phyloP scores from a whole-genome alignment of 37 sponge, comb jelly and placozoan genomes.

The Chondrilla cf. caribensis region DNA sequence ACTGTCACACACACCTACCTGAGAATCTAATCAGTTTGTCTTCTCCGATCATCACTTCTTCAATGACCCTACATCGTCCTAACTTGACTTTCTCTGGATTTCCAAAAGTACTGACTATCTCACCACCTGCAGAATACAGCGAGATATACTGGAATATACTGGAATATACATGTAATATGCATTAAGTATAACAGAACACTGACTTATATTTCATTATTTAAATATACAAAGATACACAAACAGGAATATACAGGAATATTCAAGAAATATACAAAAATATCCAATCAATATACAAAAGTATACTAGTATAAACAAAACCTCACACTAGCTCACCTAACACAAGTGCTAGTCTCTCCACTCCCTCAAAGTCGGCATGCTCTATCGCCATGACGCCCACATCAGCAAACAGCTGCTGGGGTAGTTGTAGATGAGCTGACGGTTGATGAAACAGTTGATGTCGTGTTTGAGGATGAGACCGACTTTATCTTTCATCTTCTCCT shows the following conservation, averaged over 20 bases:
- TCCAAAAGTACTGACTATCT: constrained; percentile 96
- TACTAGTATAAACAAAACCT: no score
- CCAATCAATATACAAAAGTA: no score
- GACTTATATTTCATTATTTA: not conserved
- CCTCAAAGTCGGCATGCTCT: constrained; percentile 99
- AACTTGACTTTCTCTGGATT: constrained; percentile 90
- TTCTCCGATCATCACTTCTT: constrained; percentile 98
- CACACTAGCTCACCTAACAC: constrained; percentile 74
- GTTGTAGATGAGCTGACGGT: constrained; percentile 98
- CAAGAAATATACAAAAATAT: no score
- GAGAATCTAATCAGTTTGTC: constrained; percentile 77
- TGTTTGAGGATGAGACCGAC: constrained; percentile 92
- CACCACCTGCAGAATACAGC: constrained; percentile 58
- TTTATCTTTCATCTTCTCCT: constrained; percentile 98
- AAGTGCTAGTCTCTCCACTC: constrained; percentile 87
- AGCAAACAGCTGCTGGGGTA: constrained; percentile 99
- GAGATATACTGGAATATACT: no score
- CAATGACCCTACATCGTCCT: constrained; percentile 88
- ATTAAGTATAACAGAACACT: no score
- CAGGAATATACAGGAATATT: not conserved
- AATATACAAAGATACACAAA: no score
- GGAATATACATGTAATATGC: not conserved
- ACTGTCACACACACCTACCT: constrained; percentile 1
- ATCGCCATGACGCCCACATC: constrained; percentile 98
- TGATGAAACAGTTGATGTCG: constrained; percentile 94